These are phyloP conservation scores for Siniperca knerii DNA, from an alignment of 2,113 vertebrate species.

Conservation along the genomic window DNA sequence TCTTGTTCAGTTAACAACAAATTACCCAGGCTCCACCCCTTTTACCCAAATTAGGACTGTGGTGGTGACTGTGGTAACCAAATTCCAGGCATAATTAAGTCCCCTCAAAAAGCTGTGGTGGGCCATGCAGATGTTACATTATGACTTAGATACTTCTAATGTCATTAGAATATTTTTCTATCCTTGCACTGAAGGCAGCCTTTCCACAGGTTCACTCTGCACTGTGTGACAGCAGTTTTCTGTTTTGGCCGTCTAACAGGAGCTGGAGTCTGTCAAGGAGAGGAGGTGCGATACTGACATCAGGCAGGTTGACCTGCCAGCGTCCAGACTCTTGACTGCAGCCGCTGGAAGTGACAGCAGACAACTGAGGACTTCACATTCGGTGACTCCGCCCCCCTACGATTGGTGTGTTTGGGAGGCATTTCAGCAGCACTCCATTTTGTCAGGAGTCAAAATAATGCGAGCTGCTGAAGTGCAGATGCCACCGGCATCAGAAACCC, in stretches of 20 bases:
- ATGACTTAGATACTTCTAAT: not conserved
- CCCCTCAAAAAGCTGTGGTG: not conserved
- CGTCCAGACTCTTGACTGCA: not conserved
- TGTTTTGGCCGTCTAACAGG: conserved; percentile 1
- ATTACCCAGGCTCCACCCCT: not conserved
- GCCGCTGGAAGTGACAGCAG: conserved; percentile 4
- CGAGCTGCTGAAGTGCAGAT: not conserved
- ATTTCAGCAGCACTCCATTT: not conserved
- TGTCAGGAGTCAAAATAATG: conserved; percentile 36
- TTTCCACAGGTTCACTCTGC: not conserved
- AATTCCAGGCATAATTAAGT: not conserved
- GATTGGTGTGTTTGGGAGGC: conserved; percentile 1
- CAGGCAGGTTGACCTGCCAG: conserved; percentile 10
- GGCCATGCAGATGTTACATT: not conserved
- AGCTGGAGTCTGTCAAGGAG: not conserved
- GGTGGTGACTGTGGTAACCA: not conserved
- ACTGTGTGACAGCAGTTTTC: not conserved
- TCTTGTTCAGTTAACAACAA: too few species aligned
- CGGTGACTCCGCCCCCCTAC: not conserved
- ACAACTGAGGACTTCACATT: not conserved
- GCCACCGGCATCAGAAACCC: not conserved
- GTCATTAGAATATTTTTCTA: not conserved
- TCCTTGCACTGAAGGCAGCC: not conserved
- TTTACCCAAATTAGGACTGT: not conserved
- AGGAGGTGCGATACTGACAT: conserved; percentile 27